These are phyloP conservation scores for Ceratina japonica DNA, from an alignment of 1,140 invertebrate genomes.

Conservation along the genomic window DNA sequence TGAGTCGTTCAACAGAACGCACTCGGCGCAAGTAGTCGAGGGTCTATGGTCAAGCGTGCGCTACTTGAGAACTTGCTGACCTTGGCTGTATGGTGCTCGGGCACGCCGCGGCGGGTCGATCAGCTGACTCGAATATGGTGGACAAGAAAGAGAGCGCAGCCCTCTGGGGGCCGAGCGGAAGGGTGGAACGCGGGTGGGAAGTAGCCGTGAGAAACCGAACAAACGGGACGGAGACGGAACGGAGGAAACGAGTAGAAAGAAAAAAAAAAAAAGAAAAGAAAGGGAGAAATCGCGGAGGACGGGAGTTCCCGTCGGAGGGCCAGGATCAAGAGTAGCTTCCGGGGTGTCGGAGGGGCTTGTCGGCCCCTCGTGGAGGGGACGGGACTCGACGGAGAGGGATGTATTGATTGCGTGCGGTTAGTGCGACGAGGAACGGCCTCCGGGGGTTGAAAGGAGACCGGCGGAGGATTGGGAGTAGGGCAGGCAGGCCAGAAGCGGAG, in stretches of 20 bases:
- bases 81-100: constrained; percentile 64
- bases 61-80: constrained; percentile 54
- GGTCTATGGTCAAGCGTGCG: constrained; percentile 37
- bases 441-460: not conserved
- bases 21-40: constrained; percentile 9
- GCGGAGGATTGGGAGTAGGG: constrained; percentile 5
- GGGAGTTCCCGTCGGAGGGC: constrained; percentile 27
- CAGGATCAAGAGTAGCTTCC: constrained; percentile 50
- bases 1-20: not conserved
- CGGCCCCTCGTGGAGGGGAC: constrained; percentile 17
- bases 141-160: not conserved
- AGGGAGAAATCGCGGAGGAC: not conserved
- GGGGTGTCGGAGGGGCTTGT: constrained; percentile 12
- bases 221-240: not conserved
- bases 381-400: constrained; percentile 50
- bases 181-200: not conserved
- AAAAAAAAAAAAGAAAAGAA: not conserved
- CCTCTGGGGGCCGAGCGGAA: not conserved
- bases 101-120: constrained; percentile 47
- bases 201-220: too few relatives aligned
- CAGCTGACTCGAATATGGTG: constrained; percentile 63
- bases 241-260: not conserved
- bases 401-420: constrained; percentile 74
- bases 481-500: not conserved
- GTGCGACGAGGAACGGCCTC: constrained; percentile 48